Evolutionary conservation across 2,888 invertebrate species (phyloP).

Genomic region (Byasa hedistus): DNA sequence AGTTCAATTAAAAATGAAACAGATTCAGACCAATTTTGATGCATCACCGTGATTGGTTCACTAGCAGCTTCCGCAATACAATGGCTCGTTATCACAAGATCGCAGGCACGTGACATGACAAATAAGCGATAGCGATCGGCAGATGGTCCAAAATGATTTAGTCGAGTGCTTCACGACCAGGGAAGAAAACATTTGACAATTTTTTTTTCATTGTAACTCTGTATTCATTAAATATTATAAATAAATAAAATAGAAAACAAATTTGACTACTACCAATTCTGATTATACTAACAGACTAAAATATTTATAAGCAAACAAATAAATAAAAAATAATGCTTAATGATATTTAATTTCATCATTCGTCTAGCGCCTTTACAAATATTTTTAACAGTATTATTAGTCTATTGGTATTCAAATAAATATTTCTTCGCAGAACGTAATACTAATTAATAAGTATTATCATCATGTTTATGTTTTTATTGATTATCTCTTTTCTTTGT

Average conservation of each 20-base stretch:
- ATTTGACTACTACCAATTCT: neutral
- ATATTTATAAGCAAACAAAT: too few relatives aligned
- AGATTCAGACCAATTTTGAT: constrained; percentile 44
- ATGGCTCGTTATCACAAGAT: constrained; percentile 42
- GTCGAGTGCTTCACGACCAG: constrained; percentile 27
- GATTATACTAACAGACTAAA: too few relatives aligned
- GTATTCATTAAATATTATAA: neutral
- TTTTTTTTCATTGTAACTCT: neutral
- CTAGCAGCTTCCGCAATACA: constrained; percentile 38
- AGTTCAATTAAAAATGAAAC: constrained; percentile 39
- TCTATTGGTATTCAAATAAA: too few relatives aligned
- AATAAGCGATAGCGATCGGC: constrained; percentile 42
- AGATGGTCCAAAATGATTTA: constrained; percentile 37
- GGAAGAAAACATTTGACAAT: constrained; percentile 2
- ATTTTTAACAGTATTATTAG: too few relatives aligned
- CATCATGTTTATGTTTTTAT: neutral
- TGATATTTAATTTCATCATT: too few relatives aligned
- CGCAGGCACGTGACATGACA: constrained; percentile 43
- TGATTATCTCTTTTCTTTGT: neutral
- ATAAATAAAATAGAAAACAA: neutral
- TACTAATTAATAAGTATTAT: too few relatives aligned
- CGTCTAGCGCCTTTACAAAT: too few relatives aligned
- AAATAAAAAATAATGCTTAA: too few relatives aligned
- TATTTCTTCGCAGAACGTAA: too few relatives aligned
- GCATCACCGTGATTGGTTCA: constrained; percentile 41